Evolutionary conservation across 2,113 vertebrate genomes (phyloP), one percentile per base, ranked within the genome.

Genomic region (Scolopax mira): DNA sequence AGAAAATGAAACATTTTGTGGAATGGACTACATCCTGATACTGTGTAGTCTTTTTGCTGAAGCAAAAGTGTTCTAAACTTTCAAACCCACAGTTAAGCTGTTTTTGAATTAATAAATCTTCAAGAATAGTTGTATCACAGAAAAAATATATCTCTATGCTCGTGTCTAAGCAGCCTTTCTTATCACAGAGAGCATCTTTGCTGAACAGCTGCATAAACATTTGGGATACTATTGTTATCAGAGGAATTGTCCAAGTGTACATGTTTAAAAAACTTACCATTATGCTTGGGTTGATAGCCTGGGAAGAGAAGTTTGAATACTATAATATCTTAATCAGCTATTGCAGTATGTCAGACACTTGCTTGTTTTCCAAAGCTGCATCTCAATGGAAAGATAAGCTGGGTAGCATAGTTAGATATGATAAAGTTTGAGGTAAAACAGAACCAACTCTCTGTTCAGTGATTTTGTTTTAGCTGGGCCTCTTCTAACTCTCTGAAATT

Each of bases 171-270:
- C 46, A 96, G 77, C 41, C 79, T 58, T 85, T 96, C 90, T 88
- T 54, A 70, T 96, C 91, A 95, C 82, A 95, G 97, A 89, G 58
- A 80, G 62, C 80, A 44, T 95, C 93, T 95, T 93, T 46, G 48
- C 74, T 72, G 67, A 96, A 93, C 79, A 96, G 78, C 93, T 96
- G 93, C 85, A 79, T 85, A 94, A 93, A 90, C 84, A 94, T 92
- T 97, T 97, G 81, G 75, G 72, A 87, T 85, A 30, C 66, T 95
- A 46, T 95, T 97, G 93, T 96, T 93, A 91, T 28, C 18, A 89
- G 61, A 94, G 69, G 73, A 95, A 90, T 94, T 97, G 90, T 91
- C 85, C 91, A 93, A 93, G 84, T 89, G 58, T 85, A 48, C 74
- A 58, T 71, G 84, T 88, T 94, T 97, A 90, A 95, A 65, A 92